phyloP scores from a whole-genome alignment of 2,888 invertebrate species.

The Eretmocerus hayati region DNA sequence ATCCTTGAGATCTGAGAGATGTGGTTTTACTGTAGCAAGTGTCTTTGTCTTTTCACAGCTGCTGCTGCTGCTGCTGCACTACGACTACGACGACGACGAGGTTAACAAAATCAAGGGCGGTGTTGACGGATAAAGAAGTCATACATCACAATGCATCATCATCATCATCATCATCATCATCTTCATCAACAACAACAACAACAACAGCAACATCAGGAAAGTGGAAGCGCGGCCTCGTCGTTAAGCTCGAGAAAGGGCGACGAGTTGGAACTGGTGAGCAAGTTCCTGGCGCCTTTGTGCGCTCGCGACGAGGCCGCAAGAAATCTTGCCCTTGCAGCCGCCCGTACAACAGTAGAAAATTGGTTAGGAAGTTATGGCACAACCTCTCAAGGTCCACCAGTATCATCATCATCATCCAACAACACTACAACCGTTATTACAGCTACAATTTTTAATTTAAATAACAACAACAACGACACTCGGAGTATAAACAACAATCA shows the following conservation, averaged over 20 bases:
- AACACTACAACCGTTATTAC: background rate
- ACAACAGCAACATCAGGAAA: too few relatives aligned
- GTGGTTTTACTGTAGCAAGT: too few relatives aligned
- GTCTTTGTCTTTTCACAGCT: too few relatives aligned
- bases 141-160: too few relatives aligned
- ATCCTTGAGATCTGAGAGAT: too few relatives aligned
- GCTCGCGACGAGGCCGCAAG: slow-evolving; percentile 50
- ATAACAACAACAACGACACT: slow-evolving; percentile 4
- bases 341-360: slow-evolving; percentile 51
- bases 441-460: background rate
- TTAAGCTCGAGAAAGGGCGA: slow-evolving; percentile 33
- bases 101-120: too few relatives aligned
- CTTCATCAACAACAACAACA: too few relatives aligned
- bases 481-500: background rate
- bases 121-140: too few relatives aligned
- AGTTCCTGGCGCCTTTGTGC: slow-evolving; percentile 51
- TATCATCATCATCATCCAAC: background rate
- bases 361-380: slow-evolving; percentile 51
- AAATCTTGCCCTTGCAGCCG: slow-evolving; percentile 50
- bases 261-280: slow-evolving; percentile 49
- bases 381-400: slow-evolving; percentile 11
- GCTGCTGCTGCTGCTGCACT: too few relatives aligned
- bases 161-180: too few relatives aligned
- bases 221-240: too few relatives aligned
- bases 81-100: too few relatives aligned